These are phyloP conservation scores for Amiota minor DNA, from an alignment of 2,888 invertebrate species.

Conservation along the genomic window DNA sequence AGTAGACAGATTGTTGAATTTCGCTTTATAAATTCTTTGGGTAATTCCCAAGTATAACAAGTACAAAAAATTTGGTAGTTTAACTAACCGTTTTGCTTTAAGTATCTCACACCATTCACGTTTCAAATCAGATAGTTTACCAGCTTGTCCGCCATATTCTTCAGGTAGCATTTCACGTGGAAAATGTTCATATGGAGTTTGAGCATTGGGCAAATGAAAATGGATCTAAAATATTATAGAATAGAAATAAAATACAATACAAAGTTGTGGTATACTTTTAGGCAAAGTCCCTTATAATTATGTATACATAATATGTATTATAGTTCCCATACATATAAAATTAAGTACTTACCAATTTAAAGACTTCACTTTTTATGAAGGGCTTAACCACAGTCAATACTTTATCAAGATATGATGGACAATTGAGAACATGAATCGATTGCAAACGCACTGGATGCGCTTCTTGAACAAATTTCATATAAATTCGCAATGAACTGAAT, in stretches of 20 bases:
- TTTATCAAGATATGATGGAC: conserved; percentile 79
- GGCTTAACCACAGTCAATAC: conserved; percentile 78
- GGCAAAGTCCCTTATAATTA: neutral
- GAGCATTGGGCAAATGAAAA: conserved; percentile 81
- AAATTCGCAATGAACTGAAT: conserved; percentile 78
- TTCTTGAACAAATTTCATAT: conserved; percentile 84
- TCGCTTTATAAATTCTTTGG: neutral
- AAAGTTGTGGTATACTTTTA: conserved; percentile 5
- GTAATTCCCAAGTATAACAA: too few relatives aligned
- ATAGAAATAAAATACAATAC: neutral
- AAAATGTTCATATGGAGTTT: conserved; percentile 78
- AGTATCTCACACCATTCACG: conserved; percentile 78
- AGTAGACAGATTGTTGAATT: neutral
- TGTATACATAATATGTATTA: too few relatives aligned
- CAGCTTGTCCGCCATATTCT: conserved; percentile 81
- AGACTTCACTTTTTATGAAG: conserved; percentile 80
- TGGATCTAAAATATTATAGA: conserved; percentile 76
- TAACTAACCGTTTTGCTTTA: conserved; percentile 77
- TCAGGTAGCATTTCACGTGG: conserved; percentile 79
- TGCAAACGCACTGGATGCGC: conserved; percentile 81
- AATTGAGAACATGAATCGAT: conserved; percentile 80
- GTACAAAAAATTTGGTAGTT: neutral
- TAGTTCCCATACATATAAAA: too few relatives aligned
- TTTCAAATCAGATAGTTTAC: conserved; percentile 78
- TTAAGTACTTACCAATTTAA: conserved; percentile 76